These are phyloP conservation scores for Sminthurides aquaticus DNA, from an alignment of 2,888 invertebrate species.

Conservation along the genomic window DNA sequence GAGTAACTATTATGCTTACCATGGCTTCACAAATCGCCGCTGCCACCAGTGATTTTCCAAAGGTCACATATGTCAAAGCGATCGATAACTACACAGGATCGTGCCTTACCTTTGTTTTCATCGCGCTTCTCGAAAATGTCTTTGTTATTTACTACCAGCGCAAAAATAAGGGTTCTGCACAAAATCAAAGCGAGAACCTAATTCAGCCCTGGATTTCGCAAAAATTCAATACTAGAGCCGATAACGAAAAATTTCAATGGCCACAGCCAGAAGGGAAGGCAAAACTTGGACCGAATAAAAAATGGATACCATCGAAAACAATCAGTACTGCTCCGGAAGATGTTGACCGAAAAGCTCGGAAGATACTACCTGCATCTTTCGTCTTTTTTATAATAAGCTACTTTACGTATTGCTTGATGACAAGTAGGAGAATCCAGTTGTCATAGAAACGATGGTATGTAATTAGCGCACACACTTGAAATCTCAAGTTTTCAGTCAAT, in stretches of 20 bases:
- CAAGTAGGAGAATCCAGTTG: too few relatives aligned
- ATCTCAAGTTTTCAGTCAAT: too few relatives aligned
- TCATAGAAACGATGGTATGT: too few relatives aligned
- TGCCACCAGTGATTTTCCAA: background rate
- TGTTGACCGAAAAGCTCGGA: conserved; percentile 10
- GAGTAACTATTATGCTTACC: conserved; percentile 14
- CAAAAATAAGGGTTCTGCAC: conserved; percentile 1
- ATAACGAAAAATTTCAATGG: background rate
- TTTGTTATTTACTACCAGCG: conserved; percentile 3
- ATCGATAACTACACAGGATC: conserved; percentile 7
- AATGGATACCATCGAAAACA: too few relatives aligned
- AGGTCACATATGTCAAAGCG: background rate
- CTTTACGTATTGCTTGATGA: background rate
- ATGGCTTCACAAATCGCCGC: background rate
- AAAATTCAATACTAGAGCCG: background rate
- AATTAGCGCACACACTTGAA: too few relatives aligned
- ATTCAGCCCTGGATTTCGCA: background rate
- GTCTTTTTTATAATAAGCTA: background rate
- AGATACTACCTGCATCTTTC: background rate
- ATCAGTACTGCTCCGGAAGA: conserved; percentile 6
- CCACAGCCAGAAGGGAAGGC: too few relatives aligned
- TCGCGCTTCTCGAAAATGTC: conserved; percentile 6
- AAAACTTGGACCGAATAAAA: too few relatives aligned
- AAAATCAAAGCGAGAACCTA: too few relatives aligned
- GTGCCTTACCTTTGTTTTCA: background rate